Percentiles rank a stretch among this genome's conserved stretches.
These are phyloP conservation scores for Chaetodon trifasciatus DNA, from an alignment of 2,797 vertebrate genomes.

Conservation along the genomic window DNA sequence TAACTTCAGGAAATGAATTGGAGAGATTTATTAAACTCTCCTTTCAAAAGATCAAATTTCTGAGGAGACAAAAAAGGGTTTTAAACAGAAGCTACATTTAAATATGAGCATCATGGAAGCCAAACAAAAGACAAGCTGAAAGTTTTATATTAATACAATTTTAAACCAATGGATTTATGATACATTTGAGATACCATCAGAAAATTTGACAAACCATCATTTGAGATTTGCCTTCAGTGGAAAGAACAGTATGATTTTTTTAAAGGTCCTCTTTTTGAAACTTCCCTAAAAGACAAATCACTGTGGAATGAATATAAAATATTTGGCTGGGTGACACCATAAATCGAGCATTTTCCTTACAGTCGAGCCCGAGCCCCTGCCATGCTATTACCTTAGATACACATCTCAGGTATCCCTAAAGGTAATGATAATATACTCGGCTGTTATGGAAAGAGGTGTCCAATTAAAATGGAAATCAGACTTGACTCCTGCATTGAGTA, in stretches of 20 bases:
- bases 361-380: slow-evolving; percentile 9
- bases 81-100: not conserved
- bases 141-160: not conserved
- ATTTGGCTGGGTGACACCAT: slow-evolving; percentile 15
- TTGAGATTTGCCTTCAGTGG: slow-evolving; percentile 2
- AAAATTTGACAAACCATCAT: not conserved
- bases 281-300: slow-evolving; percentile 25
- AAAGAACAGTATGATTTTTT: not conserved
- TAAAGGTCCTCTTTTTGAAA: not conserved
- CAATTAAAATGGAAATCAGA: slow-evolving; percentile 79
- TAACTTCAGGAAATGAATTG: not conserved
- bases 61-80: not conserved
- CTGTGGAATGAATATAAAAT: slow-evolving; percentile 12
- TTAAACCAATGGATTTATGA: not conserved
- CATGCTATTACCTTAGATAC: slow-evolving; percentile 47
- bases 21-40: not conserved
- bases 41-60: not conserved
- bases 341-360: slow-evolving; percentile 47
- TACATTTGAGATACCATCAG: not conserved
- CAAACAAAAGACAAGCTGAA: not conserved
- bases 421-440: slow-evolving; percentile 62
- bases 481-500: slow-evolving; percentile 22
- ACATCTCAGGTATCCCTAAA: slow-evolving; percentile 46
- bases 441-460: slow-evolving; percentile 64
- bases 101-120: not conserved